phyloP scores from a whole-genome alignment of 2,888 invertebrate genomes.

The Idaea straminata region DNA sequence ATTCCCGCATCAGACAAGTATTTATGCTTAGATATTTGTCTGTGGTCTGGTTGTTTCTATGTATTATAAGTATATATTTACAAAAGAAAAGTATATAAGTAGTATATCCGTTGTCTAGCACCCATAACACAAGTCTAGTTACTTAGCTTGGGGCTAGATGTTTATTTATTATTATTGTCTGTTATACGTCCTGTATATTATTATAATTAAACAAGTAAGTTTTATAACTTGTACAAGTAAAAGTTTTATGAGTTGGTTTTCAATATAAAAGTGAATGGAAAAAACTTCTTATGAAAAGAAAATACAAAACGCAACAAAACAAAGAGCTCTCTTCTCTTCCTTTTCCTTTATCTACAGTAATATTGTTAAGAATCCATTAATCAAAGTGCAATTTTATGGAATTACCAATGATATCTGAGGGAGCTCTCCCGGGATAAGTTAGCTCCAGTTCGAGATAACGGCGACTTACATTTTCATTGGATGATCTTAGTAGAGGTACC shows the following conservation, averaged over 20 bases:
- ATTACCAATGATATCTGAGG: constrained; percentile 14
- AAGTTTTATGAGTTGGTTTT: not conserved
- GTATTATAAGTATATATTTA: no score
- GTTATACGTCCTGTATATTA: no score
- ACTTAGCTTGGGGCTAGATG: no score
- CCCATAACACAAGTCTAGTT: no score
- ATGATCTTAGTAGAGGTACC: not conserved
- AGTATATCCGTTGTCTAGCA: no score
- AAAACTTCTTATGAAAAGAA: not conserved
- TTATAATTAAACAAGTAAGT: no score
- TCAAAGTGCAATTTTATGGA: constrained; percentile 33
- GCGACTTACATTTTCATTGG: constrained; percentile 9
- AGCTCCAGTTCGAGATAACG: constrained; percentile 13
- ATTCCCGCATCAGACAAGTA: no score
- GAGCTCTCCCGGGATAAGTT: constrained; percentile 10
- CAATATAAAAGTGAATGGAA: not conserved
- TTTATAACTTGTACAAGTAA: no score
- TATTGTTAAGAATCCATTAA: constrained; percentile 20
- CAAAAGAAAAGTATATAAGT: no score
- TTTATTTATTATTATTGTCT: no score
- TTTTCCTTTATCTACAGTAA: not conserved
- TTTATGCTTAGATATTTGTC: no score
- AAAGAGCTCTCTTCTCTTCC: not conserved
- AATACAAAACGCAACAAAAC: not conserved
- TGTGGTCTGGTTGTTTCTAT: no score